Evolutionary conservation across 2,888 invertebrate species (phyloP).

Genomic region (Nowickia ferox): DNA sequence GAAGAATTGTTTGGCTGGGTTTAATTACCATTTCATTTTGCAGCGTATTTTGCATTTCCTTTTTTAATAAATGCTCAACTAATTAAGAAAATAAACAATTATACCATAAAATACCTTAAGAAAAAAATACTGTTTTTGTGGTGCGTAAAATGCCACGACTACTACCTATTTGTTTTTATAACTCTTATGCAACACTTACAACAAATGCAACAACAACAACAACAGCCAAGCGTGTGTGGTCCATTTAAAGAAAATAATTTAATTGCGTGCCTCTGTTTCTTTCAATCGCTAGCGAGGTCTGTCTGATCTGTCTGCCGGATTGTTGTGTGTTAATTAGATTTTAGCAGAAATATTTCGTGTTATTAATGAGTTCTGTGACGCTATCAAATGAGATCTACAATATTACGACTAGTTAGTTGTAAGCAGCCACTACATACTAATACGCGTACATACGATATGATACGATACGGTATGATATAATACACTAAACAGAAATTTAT

Average conservation of each 20-base stretch:
- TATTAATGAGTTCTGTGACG: conserved; percentile 69
- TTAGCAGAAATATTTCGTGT: conserved; percentile 71
- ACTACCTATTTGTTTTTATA: neutral
- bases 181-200: neutral
- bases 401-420: neutral
- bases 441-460: neutral
- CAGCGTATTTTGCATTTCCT: conserved; percentile 47
- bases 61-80: conserved; percentile 22
- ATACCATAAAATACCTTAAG: conserved; percentile 17
- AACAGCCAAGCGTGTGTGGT: conserved; percentile 46
- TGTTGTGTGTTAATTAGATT: conserved; percentile 71
- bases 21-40: conserved; percentile 13
- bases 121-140: neutral
- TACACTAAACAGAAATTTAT: conserved; percentile 1
- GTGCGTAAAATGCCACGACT: conserved; percentile 12
- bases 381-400: conserved; percentile 68
- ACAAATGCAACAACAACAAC: neutral
- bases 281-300: neutral
- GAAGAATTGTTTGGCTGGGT: conserved; percentile 8
- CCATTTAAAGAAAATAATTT: conserved; percentile 63
- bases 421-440: conserved; percentile 18
- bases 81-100: conserved; percentile 42
- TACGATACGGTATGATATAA: neutral
- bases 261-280: conserved; percentile 58
- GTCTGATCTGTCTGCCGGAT: conserved; percentile 34